Evolutionary conservation across 2,797 vertebrate genomes (phyloP).

Genomic region (Fistularia commersonii): DNA sequence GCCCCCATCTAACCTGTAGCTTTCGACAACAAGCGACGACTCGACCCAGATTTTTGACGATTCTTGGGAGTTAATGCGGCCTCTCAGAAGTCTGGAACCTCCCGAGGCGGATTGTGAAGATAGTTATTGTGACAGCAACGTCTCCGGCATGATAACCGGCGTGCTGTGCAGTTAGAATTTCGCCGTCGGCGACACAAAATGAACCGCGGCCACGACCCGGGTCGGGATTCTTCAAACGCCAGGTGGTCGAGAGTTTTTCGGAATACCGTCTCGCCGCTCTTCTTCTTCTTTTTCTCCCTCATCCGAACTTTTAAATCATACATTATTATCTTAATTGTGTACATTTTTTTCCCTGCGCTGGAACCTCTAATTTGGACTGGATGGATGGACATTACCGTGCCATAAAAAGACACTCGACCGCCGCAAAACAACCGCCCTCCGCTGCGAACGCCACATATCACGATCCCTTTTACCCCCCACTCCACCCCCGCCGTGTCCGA

Average conservation of each 20-base stretch:
- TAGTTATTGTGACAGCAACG: slow-evolving; percentile 1
- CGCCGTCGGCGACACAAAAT: slow-evolving; percentile 4
- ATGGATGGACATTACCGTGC: slow-evolving; percentile 51
- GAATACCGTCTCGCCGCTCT: too few species aligned
- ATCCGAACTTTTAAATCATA: slow-evolving; percentile 41
- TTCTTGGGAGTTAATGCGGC: too few species aligned
- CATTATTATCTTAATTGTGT: slow-evolving; percentile 32
- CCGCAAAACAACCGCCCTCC: slow-evolving; percentile 46
- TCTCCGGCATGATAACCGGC: slow-evolving; percentile 7
- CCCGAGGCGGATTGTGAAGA: slow-evolving; percentile 2
- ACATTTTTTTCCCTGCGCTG: slow-evolving; percentile 35
- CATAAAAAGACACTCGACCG: slow-evolving; percentile 56
- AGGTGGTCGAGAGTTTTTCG: too few species aligned
- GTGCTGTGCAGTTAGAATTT: not conserved
- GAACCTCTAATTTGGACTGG: slow-evolving; percentile 48
- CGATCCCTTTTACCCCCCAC: too few species aligned
- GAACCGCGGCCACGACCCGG: too few species aligned
- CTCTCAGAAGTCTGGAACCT: not conserved
- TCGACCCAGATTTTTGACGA: too few species aligned
- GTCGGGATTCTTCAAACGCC: too few species aligned
- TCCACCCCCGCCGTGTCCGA: too few species aligned
- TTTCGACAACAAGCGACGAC: slow-evolving; percentile 50
- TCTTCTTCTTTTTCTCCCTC: slow-evolving; percentile 4
- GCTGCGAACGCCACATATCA: too few species aligned
- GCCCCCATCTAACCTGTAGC: slow-evolving; percentile 38